phyloP scores from a whole-genome alignment of 2,797 vertebrate genomes.

The Sebastes matsubarae region DNA sequence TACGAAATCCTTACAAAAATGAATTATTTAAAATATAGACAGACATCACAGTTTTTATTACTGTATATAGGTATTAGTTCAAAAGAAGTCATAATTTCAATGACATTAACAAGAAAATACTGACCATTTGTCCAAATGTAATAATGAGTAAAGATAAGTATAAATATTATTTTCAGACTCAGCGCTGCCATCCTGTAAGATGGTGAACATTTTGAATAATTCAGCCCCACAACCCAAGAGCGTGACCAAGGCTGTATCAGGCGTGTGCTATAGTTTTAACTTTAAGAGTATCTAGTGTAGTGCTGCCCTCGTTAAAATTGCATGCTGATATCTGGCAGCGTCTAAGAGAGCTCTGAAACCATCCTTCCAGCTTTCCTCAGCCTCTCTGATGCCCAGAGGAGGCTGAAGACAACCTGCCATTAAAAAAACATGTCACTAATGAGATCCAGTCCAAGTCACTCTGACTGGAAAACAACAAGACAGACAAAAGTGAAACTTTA shows the following conservation, averaged over 20 bases:
- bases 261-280: constrained; percentile 15
- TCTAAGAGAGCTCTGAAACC: constrained; percentile 29
- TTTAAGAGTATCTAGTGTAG: constrained; percentile 33
- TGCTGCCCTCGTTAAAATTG: constrained; percentile 46
- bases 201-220: constrained; percentile 43
- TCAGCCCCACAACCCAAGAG: constrained; percentile 15
- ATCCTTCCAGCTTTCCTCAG: constrained; percentile 12
- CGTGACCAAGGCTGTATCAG: background rate
- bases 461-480: constrained; percentile 4
- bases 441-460: background rate
- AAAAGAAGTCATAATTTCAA: background rate
- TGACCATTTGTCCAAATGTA: background rate
- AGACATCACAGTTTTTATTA: background rate
- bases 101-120: background rate
- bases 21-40: background rate
- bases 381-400: constrained; percentile 16
- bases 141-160: background rate
- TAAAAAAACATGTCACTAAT: constrained; percentile 15
- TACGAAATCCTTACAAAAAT: background rate
- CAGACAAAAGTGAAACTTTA: background rate
- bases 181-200: background rate
- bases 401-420: constrained; percentile 15
- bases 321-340: constrained; percentile 46
- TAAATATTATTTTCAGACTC: constrained; percentile 7
- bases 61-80: background rate